These are phyloP conservation scores for Gibbula magus DNA, from an alignment of 2,888 invertebrate genomes.

Conservation along the genomic window DNA sequence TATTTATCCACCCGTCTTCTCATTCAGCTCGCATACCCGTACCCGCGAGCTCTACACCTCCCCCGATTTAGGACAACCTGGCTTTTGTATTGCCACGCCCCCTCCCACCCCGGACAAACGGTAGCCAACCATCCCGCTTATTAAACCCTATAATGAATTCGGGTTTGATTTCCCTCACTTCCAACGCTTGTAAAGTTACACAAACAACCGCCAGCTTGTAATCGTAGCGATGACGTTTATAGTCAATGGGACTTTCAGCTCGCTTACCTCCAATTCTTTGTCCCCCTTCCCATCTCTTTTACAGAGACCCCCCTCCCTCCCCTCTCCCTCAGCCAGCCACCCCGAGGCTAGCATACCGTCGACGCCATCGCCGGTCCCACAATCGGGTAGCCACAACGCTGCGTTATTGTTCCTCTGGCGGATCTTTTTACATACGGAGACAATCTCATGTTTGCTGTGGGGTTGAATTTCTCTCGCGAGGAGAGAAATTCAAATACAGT, in stretches of 20 bases:
- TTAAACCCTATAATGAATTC: background rate
- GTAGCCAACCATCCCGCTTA: background rate
- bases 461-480: slow-evolving; percentile 20
- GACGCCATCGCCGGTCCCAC: background rate
- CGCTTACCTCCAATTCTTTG: background rate
- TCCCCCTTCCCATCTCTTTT: background rate
- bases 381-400: background rate
- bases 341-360: background rate
- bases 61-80: background rate
- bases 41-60: background rate
- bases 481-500: slow-evolving; percentile 23
- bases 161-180: slow-evolving; percentile 1
- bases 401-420: background rate
- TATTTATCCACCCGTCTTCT: background rate
- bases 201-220: too few relatives aligned
- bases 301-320: background rate
- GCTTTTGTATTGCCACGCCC: background rate
- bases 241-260: background rate
- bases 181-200: too few relatives aligned
- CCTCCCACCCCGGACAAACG: slow-evolving; percentile 7
- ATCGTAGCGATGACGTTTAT: background rate
- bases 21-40: background rate
- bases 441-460: slow-evolving; percentile 7
- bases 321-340: background rate
- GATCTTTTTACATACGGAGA: slow-evolving; percentile 12